Evolutionary conservation across 1,140 invertebrate species (phyloP), one percentile per base, ranked within the genome.

Genomic region (Bemisia tabaci): DNA sequence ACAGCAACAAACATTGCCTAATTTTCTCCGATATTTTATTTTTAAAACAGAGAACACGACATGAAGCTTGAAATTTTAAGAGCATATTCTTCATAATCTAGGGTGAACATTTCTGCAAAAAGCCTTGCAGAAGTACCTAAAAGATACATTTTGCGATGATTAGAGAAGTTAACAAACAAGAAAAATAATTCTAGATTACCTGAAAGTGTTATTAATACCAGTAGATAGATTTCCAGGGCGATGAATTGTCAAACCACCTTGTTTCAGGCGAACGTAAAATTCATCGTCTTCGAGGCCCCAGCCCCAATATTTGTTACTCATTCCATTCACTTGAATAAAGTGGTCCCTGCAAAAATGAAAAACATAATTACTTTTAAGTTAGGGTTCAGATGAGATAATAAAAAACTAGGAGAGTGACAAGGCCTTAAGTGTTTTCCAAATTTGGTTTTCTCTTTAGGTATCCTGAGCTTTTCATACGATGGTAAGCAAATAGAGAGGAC

Each of bases 201-300:
- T 86, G 77, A 95, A 95, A 61, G 90, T 94, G 74, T 89, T 83
- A 58, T 87, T 85, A 12, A 77, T 82, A 68, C 88, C 88, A 26
- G 91, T 92, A 58, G 82, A 83, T 67, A 94, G 84, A 77, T 91
- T 88, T 61, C 79, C 75, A 1, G 91, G 92, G 65, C 90, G 78
- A 22, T 77, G 81, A 26, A 95, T 83, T 72, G 82, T 84, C 5
- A 97, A 75, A 25, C 86, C 84, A n/a, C 87, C 89, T 80, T 95
- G 87, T 77, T 88, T 91, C 59, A 99, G 79, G 74, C 97, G 81
- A 1, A 96, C 87, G 79, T 91, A 98, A 77, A 99, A 98, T 78
- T 99, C 97, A 78, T 99, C 97, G 80, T 99, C 97, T 81, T 99
- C 96, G 60, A 97, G 77, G 0, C 97, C 97, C 97, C 97, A 99